Conservation (phyloP, 2,888 invertebrate genomes). For the Achlya flavicornis region DNA sequence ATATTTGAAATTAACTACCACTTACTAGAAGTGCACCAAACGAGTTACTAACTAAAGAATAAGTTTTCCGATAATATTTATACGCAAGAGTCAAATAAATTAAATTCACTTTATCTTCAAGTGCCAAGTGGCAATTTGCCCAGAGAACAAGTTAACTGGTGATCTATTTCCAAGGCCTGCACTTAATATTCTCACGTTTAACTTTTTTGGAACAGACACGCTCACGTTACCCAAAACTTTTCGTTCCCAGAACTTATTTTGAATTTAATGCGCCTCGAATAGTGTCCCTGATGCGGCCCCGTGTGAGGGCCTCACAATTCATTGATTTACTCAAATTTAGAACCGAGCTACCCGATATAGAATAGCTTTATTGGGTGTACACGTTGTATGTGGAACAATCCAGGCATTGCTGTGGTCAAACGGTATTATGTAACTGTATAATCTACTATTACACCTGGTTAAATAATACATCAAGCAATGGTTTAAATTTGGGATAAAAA, state of each 20-base stretch:
- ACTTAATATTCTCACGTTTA: constrained; percentile 9
- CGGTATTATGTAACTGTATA: not conserved
- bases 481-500: too few relatives aligned
- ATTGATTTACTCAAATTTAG: constrained; percentile 8
- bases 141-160: constrained; percentile 3
- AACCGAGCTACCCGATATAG: not conserved
- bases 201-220: not conserved
- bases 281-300: not conserved
- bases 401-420: not conserved
- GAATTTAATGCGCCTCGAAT: not conserved
- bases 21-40: not conserved
- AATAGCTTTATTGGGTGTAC: not conserved
- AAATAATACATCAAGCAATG: too few relatives aligned
- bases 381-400: not conserved
- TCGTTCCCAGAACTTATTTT: not conserved
- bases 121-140: constrained; percentile 7
- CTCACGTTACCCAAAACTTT: not conserved
- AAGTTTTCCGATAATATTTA: not conserved
- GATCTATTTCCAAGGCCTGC: constrained; percentile 1
- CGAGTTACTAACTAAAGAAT: not conserved
- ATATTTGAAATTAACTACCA: not conserved
- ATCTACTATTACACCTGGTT: not conserved
- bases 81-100: not conserved
- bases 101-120: not conserved
- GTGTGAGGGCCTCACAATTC: not conserved